Base-by-base conservation (phyloP, 2,797 vertebrate species). In the Lagocephalus sceleratus region DNA sequence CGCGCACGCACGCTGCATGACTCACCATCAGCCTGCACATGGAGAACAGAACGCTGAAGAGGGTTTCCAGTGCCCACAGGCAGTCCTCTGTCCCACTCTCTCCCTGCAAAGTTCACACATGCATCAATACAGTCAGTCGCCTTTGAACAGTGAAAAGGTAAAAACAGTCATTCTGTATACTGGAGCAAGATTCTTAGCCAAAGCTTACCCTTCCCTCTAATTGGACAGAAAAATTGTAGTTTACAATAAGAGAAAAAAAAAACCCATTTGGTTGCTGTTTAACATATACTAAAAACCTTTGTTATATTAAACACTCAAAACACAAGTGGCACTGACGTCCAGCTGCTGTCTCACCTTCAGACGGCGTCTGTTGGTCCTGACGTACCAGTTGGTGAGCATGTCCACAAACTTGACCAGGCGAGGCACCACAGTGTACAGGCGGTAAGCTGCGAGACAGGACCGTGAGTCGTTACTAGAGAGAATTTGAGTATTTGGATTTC, bases 11-110 rank as follows among this genome's bases (percentile, higher is more conserved):
- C 39, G 67, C 45, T 39, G 22, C 52, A 68, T 86, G 58, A 85
- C 95, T 94, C 91, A 99, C 97, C 97, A 98, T 99, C 65, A 99
- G 91, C 78, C 93, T 92, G 90, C 96, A 99, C 92, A 99, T 95
- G 81, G 94, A 94, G 82, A 96, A 92, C 21, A 99, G 88, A 69
- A 99, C 93, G 47, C 94, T 95, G 63, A 96, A 98, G 82, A 99
- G 90, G 46, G 95, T 98, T 89, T 99, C 95, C 84, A 99, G 88
- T 60, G 97, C 94, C 87, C 85, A 90, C 75, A 94, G 67, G 71
- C 97, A 99, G 86, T 99, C 97, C 52, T 94, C 91, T 11, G 80
- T 87, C 16, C 96, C 96, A 55, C 87, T 94, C 88, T 99, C 95
- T 0, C 96, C 97, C 97, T 99, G 49, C 55, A 57, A 84, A 71